Evolutionary conservation across 2,888 invertebrate species (phyloP), one percentile per base, ranked within the genome.

Genomic region (Pedicia rivosa): DNA sequence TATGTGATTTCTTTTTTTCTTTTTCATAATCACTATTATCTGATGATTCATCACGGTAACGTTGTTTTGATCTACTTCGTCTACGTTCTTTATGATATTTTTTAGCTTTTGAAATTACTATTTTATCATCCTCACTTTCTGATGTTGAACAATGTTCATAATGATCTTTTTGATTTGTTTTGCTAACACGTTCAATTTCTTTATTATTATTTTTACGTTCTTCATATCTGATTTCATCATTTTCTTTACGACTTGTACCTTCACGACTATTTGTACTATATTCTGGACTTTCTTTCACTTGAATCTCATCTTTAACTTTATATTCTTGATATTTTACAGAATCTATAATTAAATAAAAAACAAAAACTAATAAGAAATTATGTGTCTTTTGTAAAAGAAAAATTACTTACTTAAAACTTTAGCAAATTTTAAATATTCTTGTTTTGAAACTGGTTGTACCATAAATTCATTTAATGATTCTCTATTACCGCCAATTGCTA

Each of bases 341-440:
- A 62, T 83, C 82, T 82, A 52, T 36, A 65, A 63, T 46, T 46
- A 42, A 38, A 28, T 16, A 25, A 24, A 36, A 28, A 35, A 22
- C n/a, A 24, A 29, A 3, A 16, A 36, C n/a, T 19, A 26, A 20
- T 29, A 22, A 8, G 13, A 27, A n/a, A 3, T n/a, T 19, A 6
- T 19, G 2, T 52, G 19, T 25, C 53, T 46, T 15, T 46, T 35
- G 55, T 55, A 43, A 47, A 59, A 40, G 49, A 59, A 47, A 46
- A 35, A 26, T 3, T 14, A 19, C 78, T 76, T 70, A 88, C 90
- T 92, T 57, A 91, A 68, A 47, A 90, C 79, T 71, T 83, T 87
- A 1, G 81, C 76, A 50, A 78, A 79, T 52, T 78, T 76, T 12
- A 74, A 67, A 56, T 72, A 94, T 52, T 92, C 92, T 5, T 78